Conservation (phyloP, 2,888 invertebrate species). For the Micoletzkya japonica region DNA sequence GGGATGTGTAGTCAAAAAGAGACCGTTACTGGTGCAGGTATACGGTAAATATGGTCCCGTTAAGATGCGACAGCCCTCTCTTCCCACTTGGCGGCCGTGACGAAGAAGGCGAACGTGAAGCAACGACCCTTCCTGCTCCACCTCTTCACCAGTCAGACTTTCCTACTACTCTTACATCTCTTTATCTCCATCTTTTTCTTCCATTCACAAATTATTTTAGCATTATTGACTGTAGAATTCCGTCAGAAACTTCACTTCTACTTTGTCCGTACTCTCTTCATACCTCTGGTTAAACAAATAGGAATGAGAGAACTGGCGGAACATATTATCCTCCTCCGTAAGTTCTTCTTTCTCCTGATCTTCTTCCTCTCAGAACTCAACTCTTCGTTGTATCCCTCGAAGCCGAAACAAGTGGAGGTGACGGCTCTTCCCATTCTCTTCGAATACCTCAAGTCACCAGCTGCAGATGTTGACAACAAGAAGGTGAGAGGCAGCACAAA, state of each 20-base stretch:
- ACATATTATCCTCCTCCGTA: neutral
- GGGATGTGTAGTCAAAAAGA: neutral
- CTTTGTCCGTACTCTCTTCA: too few species aligned
- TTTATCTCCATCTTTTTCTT: neutral
- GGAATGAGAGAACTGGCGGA: neutral
- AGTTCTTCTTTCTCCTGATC: neutral
- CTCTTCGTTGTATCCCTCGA: conserved; percentile 34
- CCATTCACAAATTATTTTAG: too few species aligned
- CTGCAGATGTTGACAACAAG: conserved; percentile 41
- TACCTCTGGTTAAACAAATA: too few species aligned
- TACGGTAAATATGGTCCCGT: too few species aligned
- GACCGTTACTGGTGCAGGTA: neutral
- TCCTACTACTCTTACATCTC: neutral
- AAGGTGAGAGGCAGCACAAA: conserved; percentile 27
- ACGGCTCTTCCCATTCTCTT: conserved; percentile 42
- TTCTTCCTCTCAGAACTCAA: conserved; percentile 40
- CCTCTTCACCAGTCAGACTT: conserved; percentile 30
- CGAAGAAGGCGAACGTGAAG: conserved; percentile 45
- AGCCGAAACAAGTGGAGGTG: conserved; percentile 47
- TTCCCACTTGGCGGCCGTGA: conserved; percentile 43
- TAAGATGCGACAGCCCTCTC: conserved; percentile 38
- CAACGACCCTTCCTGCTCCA: conserved; percentile 40
- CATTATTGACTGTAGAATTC: neutral
- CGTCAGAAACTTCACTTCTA: too few species aligned
- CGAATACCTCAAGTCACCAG: conserved; percentile 37